A percentile compares a stretch with the other conserved stretches of the same genome.
Conservation (phyloP, 2,797 vertebrate species). For the Typhlichthys eigenmanni region DNA sequence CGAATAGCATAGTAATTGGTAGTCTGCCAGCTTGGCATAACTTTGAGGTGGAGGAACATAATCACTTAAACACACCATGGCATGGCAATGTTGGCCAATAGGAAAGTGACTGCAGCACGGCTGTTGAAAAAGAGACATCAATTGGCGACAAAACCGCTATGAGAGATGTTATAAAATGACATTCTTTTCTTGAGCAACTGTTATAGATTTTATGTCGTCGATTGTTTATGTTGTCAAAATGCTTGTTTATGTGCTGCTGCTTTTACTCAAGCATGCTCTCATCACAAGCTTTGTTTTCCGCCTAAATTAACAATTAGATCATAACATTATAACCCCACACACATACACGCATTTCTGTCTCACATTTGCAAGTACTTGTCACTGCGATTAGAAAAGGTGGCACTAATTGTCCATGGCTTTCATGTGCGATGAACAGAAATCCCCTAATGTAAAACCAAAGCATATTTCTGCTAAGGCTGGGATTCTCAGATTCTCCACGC, state of each 20-base stretch:
- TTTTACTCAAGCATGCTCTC: neutral
- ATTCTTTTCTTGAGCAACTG: no score
- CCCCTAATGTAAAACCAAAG: constrained; percentile 46
- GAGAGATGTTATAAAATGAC: no score
- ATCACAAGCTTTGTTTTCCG: neutral
- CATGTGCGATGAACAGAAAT: constrained; percentile 24
- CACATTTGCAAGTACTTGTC: constrained; percentile 28
- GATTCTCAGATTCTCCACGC: constrained; percentile 59
- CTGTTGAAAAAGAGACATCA: no score
- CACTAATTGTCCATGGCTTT: constrained; percentile 35
- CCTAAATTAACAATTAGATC: neutral
- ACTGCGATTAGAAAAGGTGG: constrained; percentile 19
- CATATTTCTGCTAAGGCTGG: constrained; percentile 64
- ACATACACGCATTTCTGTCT: constrained; percentile 11
- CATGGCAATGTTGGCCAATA: constrained; percentile 11
- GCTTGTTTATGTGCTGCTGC: neutral
- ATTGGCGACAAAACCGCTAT: no score
- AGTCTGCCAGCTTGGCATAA: constrained; percentile 9
- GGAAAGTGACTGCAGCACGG: constrained; percentile 16
- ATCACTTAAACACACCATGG: constrained; percentile 4
- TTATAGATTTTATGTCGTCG: no score
- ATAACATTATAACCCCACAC: neutral
- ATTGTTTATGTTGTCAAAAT: neutral
- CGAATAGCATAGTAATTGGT: constrained; percentile 7
- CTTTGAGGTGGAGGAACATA: constrained; percentile 6